Base-by-base conservation (phyloP, 1,140 invertebrate species). In the Daktulosphaira vitifoliae region DNA sequence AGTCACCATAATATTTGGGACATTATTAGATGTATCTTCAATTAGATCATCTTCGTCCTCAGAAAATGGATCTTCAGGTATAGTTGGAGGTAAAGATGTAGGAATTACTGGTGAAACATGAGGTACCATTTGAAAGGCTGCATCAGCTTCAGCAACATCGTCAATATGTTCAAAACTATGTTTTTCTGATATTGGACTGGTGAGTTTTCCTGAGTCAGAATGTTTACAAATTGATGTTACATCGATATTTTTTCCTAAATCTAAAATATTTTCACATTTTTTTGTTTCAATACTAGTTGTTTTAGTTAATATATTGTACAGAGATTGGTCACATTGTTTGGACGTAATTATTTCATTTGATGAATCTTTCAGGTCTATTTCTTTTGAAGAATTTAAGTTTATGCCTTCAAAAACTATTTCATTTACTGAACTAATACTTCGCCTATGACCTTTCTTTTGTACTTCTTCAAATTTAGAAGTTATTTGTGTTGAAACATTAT, bases 1-100 rank as follows among this genome's bases (percentile, higher is more conserved):
- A 3, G 84, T 86, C 13, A 86, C 79, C 70, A 80, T 85, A 56
- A 86, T 87, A 71, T 84, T 82, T 20, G 84, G 84, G 69, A 86
- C 82, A 51, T 77, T 75, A 51, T 78, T 77, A 56, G 77, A 78
- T 66, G 76, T 77, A 68, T 78, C 76, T 54, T 73, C 67, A 20
- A 73, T 73, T 74, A 78, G 76, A 48, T 76, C 67, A 72, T 78
- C 77, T 68, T 77, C 76, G 42, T 79, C 76, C 70, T 81, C 80
- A 9, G 78, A 78, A 62, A 73, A 74, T 62, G 74, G 75, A 66
- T 81, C 79, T 71, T 82, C 80, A 11, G 78, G 71, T 56, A 81
- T 81, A 1, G 80, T 76, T 23, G 73, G 72, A 15, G 77, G 76
- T 65, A 75, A 72, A 2, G 68, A 39, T 67, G 73, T 73, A 2